Base-by-base conservation (phyloP, 2,888 invertebrate species). In the Phengaris alcon region DNA sequence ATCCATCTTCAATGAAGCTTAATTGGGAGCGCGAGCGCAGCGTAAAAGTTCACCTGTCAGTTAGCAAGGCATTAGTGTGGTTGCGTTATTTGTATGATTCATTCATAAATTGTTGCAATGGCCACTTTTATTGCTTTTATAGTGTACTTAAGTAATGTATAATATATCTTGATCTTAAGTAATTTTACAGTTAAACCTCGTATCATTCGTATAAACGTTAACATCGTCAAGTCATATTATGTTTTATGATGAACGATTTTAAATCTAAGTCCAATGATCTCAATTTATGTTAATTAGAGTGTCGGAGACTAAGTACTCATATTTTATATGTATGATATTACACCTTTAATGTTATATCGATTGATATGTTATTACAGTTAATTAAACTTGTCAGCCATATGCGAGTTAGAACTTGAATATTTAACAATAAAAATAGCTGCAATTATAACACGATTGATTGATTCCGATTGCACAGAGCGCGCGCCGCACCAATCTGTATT, bases 391-490 rank as follows among this genome's bases (percentile, higher is more conserved):
- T 51, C 70, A n/a, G 44, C 35, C 57, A 46, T 46, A 48, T 46
- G 78, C 75, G 55, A 75, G 69, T 54, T 73, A 77, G 76, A 75
- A 74, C 69, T 68, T 77, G 77, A 77, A 80, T 79, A 78, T 77
- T 77, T 75, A 74, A 77, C 77, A 78, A 75, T 79, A 77, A 82
- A 81, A 81, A 79, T 79, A 81, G 76, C 75, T 76, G 77, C 78
- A 76, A 82, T 84, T 82, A 86, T 88, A 87, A 86, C 85, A 88
- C 87, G 89, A 86, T 77, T 84, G 86, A 88, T 87, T 89, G 86
- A 81, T 75, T 84, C 77, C 78, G 79, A 82, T 82, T 81, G 79
- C 81, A 78, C 85, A n/a, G 70, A 64, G 48, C 12, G 54, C 7
- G 51, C 51, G 12, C 22, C 52, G 51, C 51, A 22, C 22, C 52